phyloP scores from a whole-genome alignment of 2,888 invertebrate genomes.

The Brachypalpus laphriformis region DNA sequence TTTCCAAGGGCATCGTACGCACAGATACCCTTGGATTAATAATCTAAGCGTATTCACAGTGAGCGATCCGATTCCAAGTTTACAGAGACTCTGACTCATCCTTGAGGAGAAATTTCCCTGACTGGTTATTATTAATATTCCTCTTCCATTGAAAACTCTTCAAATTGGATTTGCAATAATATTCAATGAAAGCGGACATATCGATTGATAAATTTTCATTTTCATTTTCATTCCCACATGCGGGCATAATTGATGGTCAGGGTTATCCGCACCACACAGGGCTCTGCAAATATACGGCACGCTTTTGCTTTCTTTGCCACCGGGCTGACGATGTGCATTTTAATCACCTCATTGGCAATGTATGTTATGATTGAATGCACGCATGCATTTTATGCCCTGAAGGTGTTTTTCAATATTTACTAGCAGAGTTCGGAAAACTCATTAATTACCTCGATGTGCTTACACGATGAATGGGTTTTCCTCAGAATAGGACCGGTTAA shows the following conservation, averaged over 20 bases:
- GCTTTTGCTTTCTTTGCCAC: constrained; percentile 33
- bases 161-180: constrained; percentile 34
- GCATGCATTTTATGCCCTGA: neutral
- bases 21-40: neutral
- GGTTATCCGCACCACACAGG: constrained; percentile 27
- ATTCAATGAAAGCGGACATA: constrained; percentile 39
- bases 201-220: constrained; percentile 61
- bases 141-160: constrained; percentile 8
- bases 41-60: neutral
- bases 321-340: constrained; percentile 28
- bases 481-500: constrained; percentile 6
- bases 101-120: constrained; percentile 4
- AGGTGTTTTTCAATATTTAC: neutral
- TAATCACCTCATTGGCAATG: constrained; percentile 5
- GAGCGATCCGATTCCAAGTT: neutral
- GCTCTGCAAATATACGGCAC: neutral
- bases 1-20: neutral
- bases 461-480: constrained; percentile 12
- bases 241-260: constrained; percentile 63
- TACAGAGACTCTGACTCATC: constrained; percentile 2
- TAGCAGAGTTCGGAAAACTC: constrained; percentile 40
- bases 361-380: neutral
- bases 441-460: constrained; percentile 13
- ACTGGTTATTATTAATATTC: neutral
- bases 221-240: constrained; percentile 43